These are phyloP conservation scores for Strongylocentrotus purpuratus DNA, from an alignment of 35 echinoderm and acorn worm genomes.

Conservation along the genomic window DNA sequence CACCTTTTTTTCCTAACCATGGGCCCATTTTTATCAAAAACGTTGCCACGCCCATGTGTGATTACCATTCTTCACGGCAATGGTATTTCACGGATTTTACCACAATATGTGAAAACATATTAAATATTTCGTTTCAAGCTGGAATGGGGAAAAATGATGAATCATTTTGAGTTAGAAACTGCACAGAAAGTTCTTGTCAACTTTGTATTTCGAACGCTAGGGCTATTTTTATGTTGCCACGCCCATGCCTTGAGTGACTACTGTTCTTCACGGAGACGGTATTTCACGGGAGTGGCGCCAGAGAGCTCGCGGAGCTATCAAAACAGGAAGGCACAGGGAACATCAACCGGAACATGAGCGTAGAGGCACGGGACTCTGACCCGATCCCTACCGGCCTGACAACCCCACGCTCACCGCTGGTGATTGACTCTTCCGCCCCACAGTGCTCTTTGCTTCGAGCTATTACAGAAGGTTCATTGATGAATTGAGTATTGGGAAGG, in stretches of 20 bases:
- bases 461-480: background rate
- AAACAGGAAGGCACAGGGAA: constrained; percentile 6
- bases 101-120: no score
- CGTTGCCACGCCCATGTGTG: background rate
- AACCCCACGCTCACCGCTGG: background rate
- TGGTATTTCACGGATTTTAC: background rate
- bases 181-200: background rate
- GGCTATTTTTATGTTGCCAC: background rate
- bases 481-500: background rate
- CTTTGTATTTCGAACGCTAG: background rate
- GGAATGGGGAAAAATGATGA: no score
- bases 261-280: background rate
- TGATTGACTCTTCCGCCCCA: background rate
- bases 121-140: no score
- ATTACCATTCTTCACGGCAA: background rate
- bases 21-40: no score
- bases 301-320: background rate
- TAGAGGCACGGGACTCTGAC: constrained; percentile 31
- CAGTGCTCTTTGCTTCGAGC: background rate
- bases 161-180: background rate
- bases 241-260: background rate
- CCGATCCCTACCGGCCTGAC: background rate
- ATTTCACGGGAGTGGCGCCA: background rate
- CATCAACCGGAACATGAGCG: constrained; percentile 36
- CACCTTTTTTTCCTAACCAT: no score